A percentile compares a stretch with the other conserved stretches of the same genome.
phyloP scores from a whole-genome alignment of 2,797 vertebrate genomes.

The Clarias fuscus region DNA sequence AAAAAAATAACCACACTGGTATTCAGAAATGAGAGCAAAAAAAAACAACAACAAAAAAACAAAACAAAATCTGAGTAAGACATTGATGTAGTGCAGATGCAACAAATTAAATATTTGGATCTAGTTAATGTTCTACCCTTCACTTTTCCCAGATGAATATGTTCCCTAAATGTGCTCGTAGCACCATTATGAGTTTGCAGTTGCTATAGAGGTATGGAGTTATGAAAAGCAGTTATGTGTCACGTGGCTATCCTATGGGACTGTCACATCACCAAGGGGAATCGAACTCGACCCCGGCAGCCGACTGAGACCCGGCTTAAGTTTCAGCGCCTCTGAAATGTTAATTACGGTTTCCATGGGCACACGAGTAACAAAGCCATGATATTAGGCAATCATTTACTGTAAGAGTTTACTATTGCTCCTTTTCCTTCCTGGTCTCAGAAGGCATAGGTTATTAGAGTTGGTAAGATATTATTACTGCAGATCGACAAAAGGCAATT shows the following conservation, averaged over 20 bases:
- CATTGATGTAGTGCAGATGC: neutral
- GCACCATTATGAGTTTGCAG: neutral
- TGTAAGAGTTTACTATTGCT: neutral
- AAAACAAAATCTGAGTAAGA: neutral
- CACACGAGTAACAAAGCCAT: neutral
- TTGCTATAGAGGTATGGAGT: constrained; percentile 35
- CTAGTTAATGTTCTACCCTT: neutral
- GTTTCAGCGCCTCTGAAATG: constrained; percentile 36
- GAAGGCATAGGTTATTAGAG: neutral
- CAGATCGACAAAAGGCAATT: neutral
- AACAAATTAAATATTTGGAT: neutral
- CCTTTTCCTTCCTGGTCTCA: neutral
- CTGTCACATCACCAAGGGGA: neutral
- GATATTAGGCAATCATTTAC: neutral
- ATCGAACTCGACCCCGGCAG: constrained; percentile 23
- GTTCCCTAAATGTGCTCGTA: neutral
- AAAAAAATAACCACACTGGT: constrained; percentile 5
- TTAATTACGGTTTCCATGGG: constrained; percentile 43
- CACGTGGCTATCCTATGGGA: neutral
- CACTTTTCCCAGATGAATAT: constrained; percentile 6
- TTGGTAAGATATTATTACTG: neutral
- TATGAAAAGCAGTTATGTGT: constrained; percentile 8
- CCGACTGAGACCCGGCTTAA: neutral
- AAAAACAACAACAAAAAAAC: neutral
- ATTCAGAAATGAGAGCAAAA: neutral